Conservation (phyloP, 2,797 vertebrate species). For the Pseudotriccus pelzelni region DNA sequence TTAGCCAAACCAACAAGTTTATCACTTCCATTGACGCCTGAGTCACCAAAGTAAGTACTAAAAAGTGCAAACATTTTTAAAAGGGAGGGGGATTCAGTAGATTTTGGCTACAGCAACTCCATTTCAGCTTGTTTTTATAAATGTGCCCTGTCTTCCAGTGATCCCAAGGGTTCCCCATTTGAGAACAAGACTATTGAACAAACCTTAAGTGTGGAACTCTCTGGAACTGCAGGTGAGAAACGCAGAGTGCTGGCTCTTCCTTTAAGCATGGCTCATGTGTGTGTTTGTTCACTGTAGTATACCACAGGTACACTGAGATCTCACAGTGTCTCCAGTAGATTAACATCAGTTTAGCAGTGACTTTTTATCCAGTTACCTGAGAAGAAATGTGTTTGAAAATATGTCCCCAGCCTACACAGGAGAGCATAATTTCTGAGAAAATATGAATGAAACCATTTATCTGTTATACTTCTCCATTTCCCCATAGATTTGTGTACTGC, state of each 20-base stretch:
- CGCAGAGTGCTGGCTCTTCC: background rate
- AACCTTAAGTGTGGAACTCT: constrained; percentile 99
- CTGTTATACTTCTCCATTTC: constrained; percentile 11
- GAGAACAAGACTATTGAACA: constrained; percentile 99
- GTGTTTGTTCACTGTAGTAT: constrained; percentile 11
- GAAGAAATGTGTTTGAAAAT: constrained; percentile 23
- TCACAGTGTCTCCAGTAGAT: background rate
- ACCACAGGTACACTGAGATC: background rate
- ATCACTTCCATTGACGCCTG: constrained; percentile 99
- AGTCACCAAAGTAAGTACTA: constrained; percentile 99
- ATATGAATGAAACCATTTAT: constrained; percentile 55
- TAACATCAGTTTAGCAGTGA: constrained; percentile 5
- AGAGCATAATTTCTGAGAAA: constrained; percentile 48
- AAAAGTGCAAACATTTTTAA: constrained; percentile 89
- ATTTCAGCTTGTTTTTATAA: constrained; percentile 88
- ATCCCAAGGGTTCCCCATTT: constrained; percentile 99
- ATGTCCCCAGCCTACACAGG: background rate
- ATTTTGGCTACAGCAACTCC: constrained; percentile 82
- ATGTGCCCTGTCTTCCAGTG: constrained; percentile 96
- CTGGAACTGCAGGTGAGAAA: constrained; percentile 98
- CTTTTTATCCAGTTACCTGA: constrained; percentile 7
- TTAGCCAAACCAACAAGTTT: constrained; percentile 99
- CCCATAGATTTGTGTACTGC: constrained; percentile 22
- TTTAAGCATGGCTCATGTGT: constrained; percentile 42
- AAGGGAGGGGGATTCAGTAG: constrained; percentile 81